Evolutionary conservation across 2,888 invertebrate species (phyloP).

Genomic region (Argyresthia goedartella): DNA sequence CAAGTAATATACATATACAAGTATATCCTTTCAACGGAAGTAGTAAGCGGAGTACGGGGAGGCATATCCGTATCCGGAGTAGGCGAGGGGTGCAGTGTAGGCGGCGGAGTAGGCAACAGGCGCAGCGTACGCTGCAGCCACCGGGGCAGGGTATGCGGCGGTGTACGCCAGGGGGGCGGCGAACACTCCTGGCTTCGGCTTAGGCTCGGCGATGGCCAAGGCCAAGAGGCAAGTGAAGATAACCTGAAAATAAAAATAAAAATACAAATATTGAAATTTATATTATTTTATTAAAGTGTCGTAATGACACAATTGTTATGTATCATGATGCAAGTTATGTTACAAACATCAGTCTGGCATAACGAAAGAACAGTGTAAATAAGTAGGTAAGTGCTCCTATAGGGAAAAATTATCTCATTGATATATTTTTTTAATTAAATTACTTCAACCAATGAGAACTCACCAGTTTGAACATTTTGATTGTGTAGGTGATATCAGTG

Average conservation of each 20-base stretch:
- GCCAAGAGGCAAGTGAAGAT: conserved; percentile 43
- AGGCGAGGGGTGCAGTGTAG: conserved; percentile 28
- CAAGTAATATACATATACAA: no score
- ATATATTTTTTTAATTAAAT: no score
- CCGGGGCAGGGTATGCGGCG: conserved; percentile 35
- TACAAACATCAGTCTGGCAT: background rate
- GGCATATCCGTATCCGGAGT: conserved; percentile 36
- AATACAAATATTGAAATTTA: no score
- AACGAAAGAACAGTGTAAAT: background rate
- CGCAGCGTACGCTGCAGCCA: conserved; percentile 26
- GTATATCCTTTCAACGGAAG: conserved; percentile 3
- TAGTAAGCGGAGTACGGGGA: conserved; percentile 29
- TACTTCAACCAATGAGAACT: no score
- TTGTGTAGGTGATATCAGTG: background rate
- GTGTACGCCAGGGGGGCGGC: conserved; percentile 39
- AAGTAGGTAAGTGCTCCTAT: background rate
- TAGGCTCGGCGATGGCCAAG: conserved; percentile 39
- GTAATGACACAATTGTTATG: no score
- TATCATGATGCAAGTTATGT: no score
- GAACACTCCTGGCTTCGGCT: conserved; percentile 14
- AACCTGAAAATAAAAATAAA: conserved; percentile 27
- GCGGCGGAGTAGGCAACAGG: conserved; percentile 35
- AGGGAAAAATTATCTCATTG: no score
- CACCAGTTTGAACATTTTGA: conserved; percentile 59
- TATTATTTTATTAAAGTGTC: no score